Conservation (phyloP, 1,140 invertebrate species). For the Pseudomyrmex pallidus region DNA sequence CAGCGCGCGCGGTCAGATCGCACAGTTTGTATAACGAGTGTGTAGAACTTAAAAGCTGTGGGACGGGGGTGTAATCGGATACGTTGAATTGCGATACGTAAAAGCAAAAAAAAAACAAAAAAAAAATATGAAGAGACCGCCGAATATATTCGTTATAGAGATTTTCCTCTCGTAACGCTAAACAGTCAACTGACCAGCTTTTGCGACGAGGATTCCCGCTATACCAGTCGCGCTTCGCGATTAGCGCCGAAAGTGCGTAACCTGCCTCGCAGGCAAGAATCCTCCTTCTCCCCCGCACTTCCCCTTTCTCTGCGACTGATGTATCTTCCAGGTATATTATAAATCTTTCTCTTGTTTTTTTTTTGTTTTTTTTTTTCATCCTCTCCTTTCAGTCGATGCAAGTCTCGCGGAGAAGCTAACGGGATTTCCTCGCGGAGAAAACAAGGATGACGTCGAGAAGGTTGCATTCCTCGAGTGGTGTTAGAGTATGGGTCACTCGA, state of each 20-base stretch:
- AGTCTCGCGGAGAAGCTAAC: slow-evolving; percentile 12
- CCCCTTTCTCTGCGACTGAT: too few species aligned
- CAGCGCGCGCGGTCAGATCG: background rate
- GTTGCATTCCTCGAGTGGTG: slow-evolving; percentile 42
- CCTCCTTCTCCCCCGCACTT: background rate
- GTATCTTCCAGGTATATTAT: background rate
- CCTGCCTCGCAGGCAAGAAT: slow-evolving; percentile 34
- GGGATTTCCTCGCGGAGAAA: background rate
- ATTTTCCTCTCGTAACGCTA: slow-evolving; percentile 54
- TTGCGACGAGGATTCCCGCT: background rate
- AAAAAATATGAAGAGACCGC: too few species aligned
- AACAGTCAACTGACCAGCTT: slow-evolving; percentile 55
- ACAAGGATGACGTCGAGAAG: slow-evolving; percentile 25
- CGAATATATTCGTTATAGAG: slow-evolving; percentile 5
- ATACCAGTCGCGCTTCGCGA: slow-evolving; percentile 7
- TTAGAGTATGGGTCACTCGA: background rate
- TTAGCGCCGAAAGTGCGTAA: slow-evolving; percentile 58
- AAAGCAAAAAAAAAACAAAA: slow-evolving; percentile 12
- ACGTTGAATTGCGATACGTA: background rate
- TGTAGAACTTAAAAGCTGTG: background rate
- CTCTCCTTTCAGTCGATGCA: background rate
- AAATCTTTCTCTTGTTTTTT: background rate
- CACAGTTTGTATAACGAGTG: background rate
- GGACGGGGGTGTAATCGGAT: slow-evolving; percentile 21
- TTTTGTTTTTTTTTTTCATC: background rate